Evolutionary conservation across 64 coral and sea anemone species (phyloP).

Genomic region (Montipora efflorescens): DNA sequence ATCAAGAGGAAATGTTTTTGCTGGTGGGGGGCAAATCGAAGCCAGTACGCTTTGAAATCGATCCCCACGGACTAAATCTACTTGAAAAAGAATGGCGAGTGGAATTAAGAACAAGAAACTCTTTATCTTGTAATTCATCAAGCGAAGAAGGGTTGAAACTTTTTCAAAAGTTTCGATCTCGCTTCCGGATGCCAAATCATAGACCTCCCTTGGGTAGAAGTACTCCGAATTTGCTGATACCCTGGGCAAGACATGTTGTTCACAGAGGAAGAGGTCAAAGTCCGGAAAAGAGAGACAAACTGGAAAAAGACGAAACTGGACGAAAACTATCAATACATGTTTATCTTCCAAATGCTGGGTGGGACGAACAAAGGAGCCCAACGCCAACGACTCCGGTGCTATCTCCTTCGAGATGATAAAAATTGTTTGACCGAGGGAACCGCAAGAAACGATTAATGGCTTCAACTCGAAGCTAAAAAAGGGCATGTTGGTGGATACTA

Average conservation of each 20-base stretch:
- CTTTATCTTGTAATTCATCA: constrained; percentile 6
- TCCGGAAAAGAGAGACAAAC: background rate
- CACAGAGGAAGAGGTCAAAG: background rate
- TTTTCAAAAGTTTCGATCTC: constrained; percentile 60
- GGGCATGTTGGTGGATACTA: too few relatives aligned
- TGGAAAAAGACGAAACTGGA: constrained; percentile 59
- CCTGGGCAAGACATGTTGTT: constrained; percentile 66
- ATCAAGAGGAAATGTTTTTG: constrained; percentile 64
- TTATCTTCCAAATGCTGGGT: constrained; percentile 65
- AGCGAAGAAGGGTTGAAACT: constrained; percentile 54
- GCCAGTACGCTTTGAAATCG: constrained; percentile 59
- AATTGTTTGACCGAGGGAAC: background rate
- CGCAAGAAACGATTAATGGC: background rate
- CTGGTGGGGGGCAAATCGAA: constrained; percentile 71
- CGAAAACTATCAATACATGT: constrained; percentile 75
- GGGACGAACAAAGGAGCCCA: constrained; percentile 23
- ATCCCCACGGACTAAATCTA: constrained; percentile 47
- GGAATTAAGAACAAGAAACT: constrained; percentile 51
- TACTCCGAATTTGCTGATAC: constrained; percentile 38
- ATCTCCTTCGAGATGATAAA: background rate
- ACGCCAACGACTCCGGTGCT: background rate
- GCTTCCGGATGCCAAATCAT: constrained; percentile 22
- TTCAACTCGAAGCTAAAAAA: too few relatives aligned
- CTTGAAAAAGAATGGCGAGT: constrained; percentile 64
- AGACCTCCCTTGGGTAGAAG: constrained; percentile 28